These are phyloP conservation scores for Aythya baeri DNA, from an alignment of 2,113 vertebrate species.

Conservation along the genomic window DNA sequence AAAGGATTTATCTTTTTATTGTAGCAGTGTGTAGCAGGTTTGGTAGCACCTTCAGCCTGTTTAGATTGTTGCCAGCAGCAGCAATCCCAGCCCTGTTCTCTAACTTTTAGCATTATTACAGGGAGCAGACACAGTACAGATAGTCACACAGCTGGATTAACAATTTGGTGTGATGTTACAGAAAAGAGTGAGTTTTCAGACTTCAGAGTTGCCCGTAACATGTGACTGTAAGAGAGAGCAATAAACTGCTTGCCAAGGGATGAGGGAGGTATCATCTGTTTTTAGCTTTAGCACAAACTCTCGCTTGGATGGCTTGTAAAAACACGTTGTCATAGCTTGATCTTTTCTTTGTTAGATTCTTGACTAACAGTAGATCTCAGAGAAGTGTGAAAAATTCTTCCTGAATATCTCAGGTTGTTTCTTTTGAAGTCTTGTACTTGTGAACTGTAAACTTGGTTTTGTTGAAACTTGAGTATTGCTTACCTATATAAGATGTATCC, in stretches of 20 bases:
- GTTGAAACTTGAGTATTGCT: background rate
- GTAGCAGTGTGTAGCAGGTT: background rate
- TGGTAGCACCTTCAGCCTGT: background rate
- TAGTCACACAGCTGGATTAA: background rate
- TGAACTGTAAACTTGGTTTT: background rate
- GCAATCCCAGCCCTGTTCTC: background rate
- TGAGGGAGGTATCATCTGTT: background rate
- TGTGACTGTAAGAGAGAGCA: background rate
- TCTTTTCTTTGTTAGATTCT: background rate
- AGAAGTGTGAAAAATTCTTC: background rate
- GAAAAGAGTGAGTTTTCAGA: background rate
- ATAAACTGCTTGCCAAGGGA: background rate
- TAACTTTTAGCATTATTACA: background rate
- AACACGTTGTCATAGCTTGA: background rate
- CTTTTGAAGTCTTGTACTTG: background rate
- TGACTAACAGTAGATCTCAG: background rate
- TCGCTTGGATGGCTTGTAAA: background rate
- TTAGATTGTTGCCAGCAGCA: background rate
- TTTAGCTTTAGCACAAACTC: background rate
- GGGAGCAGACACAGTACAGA: background rate
- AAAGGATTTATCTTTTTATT: background rate
- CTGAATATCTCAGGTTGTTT: background rate
- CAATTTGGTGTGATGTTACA: background rate
- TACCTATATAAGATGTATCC: background rate
- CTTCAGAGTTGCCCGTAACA: background rate